phyloP scores from a whole-genome alignment of 1,140 invertebrate genomes.

The Lasioglossum albipes region DNA sequence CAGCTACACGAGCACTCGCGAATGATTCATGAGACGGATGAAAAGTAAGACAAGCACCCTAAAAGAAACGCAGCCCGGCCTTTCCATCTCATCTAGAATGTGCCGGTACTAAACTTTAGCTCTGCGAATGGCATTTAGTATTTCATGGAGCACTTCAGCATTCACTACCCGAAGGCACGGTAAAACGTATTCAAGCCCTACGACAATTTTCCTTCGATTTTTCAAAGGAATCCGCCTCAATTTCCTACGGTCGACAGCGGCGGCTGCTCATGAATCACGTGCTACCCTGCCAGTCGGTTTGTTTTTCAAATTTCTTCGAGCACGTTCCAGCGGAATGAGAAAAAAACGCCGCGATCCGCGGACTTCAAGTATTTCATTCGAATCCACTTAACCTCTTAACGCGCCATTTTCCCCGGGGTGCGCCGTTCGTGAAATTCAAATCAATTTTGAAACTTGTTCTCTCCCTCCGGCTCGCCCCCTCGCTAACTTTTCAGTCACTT shows the following conservation, averaged over 20 bases:
- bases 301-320: no score
- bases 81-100: slow-evolving; percentile 43
- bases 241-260: not conserved
- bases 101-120: slow-evolving; percentile 48
- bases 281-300: no score
- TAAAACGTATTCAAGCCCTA: not conserved
- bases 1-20: slow-evolving; percentile 11
- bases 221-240: not conserved
- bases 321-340: no score
- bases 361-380: no score
- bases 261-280: slow-evolving; percentile 3
- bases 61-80: slow-evolving; percentile 42
- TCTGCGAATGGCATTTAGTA: slow-evolving; percentile 31
- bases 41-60: slow-evolving; percentile 63
- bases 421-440: no score
- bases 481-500: no score
- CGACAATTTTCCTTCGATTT: slow-evolving; percentile 28
- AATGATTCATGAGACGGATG: slow-evolving; percentile 41
- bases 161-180: not conserved
- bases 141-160: slow-evolving; percentile 40
- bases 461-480: no score
- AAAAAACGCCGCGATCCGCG: no score
- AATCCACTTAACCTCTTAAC: no score
- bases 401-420: no score
- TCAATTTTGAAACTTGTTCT: no score